Conservation (phyloP, 2,888 invertebrate species). For the Bellardia bayeri region DNA sequence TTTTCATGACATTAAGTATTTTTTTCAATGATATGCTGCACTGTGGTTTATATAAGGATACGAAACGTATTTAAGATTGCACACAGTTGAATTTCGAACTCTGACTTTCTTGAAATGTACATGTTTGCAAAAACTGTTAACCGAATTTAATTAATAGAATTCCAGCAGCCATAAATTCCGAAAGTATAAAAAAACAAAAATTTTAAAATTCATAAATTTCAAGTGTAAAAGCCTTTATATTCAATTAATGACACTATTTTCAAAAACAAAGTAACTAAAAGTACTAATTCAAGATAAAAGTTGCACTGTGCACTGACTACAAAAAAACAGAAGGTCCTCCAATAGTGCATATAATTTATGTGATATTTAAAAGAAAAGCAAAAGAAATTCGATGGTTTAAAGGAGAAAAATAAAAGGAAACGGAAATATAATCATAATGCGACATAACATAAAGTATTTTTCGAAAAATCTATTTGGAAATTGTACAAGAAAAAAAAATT, state of each 20-base stretch:
- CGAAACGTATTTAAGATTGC: too few species aligned
- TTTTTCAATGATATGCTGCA: conserved; percentile 16
- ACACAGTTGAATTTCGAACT: too few species aligned
- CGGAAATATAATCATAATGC: conserved; percentile 71
- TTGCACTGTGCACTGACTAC: conserved; percentile 32
- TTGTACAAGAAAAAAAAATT: conserved; percentile 15
- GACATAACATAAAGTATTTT: conserved; percentile 68
- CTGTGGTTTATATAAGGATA: too few species aligned
- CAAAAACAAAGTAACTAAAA: too few species aligned
- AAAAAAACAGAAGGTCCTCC: conserved; percentile 42
- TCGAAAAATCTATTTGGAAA: conserved; percentile 50
- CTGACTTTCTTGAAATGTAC: too few species aligned
- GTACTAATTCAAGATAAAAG: not conserved
- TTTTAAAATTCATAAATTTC: too few species aligned
- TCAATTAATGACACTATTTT: too few species aligned
- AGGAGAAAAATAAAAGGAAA: conserved; percentile 56
- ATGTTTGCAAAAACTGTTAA: too few species aligned
- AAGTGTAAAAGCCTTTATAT: too few species aligned
- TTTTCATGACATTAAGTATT: conserved; percentile 35
- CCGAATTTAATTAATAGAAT: too few species aligned
- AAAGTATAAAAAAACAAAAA: too few species aligned
- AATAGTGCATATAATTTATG: conserved; percentile 60
- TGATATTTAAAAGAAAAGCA: conserved; percentile 55
- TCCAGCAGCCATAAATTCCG: too few species aligned
- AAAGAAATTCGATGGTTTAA: conserved; percentile 50